phyloP scores from a whole-genome alignment of 35 echinoderm and acorn worm species.

The Strongylocentrotus purpuratus region DNA sequence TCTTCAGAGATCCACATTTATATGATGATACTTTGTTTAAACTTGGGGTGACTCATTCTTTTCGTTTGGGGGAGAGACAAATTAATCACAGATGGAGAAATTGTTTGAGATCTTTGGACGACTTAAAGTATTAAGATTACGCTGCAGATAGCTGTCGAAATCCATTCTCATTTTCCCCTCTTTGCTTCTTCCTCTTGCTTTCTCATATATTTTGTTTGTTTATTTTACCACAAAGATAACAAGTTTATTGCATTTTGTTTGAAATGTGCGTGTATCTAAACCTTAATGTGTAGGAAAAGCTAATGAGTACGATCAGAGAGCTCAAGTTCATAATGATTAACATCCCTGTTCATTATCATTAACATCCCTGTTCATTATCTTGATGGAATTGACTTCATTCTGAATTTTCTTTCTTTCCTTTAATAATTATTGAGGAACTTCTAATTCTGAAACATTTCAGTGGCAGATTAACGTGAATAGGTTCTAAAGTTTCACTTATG shows the following conservation, averaged over 20 bases:
- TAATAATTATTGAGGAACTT: too few relatives aligned
- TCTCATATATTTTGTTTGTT: not conserved
- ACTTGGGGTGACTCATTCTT: not conserved
- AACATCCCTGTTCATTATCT: too few relatives aligned
- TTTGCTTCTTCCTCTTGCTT: not conserved
- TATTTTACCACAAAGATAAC: not conserved
- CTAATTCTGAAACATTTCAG: too few relatives aligned
- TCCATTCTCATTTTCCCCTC: not conserved
- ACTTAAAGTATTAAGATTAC: slow-evolving; percentile 12
- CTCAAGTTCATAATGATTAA: not conserved
- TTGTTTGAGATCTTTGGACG: slow-evolving; percentile 17
- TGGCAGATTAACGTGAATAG: too few relatives aligned
- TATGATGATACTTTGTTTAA: slow-evolving; percentile 1
- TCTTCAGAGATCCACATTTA: not conserved
- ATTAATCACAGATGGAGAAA: slow-evolving; percentile 3
- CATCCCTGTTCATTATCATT: not conserved
- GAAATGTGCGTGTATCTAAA: not conserved
- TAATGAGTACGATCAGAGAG: not conserved
- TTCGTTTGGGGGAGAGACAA: slow-evolving; percentile 7
- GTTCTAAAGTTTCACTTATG: too few relatives aligned
- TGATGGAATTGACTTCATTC: too few relatives aligned
- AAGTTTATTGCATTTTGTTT: not conserved
- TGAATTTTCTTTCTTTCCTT: too few relatives aligned
- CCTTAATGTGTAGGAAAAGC: not conserved
- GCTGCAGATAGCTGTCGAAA: not conserved